phyloP scores from a whole-genome alignment of 2,888 invertebrate genomes.

The Silvanus unidentatus region DNA sequence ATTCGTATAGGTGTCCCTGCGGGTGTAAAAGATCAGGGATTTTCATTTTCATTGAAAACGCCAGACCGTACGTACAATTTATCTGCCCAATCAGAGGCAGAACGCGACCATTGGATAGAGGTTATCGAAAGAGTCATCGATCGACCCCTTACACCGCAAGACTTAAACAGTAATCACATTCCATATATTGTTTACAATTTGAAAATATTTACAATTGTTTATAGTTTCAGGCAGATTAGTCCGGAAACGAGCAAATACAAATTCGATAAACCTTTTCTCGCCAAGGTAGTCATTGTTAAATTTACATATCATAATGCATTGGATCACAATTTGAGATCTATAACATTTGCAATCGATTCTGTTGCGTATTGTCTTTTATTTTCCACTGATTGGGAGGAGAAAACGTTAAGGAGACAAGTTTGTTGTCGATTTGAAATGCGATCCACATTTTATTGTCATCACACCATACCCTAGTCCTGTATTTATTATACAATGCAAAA shows the following conservation, averaged over 20 bases:
- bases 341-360: too few relatives aligned
- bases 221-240: constrained; percentile 8
- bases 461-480: too few relatives aligned
- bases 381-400: too few relatives aligned
- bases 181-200: background rate
- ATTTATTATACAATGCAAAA: too few relatives aligned
- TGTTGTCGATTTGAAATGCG: too few relatives aligned
- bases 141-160: constrained; percentile 71
- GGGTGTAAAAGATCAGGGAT: constrained; percentile 70
- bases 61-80: constrained; percentile 72
- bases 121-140: constrained; percentile 70
- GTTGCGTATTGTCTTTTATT: too few relatives aligned
- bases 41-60: constrained; percentile 75
- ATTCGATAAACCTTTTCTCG: constrained; percentile 71
- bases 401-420: too few relatives aligned
- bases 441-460: too few relatives aligned
- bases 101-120: constrained; percentile 74
- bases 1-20: constrained; percentile 62
- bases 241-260: constrained; percentile 61
- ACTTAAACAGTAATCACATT: constrained; percentile 57
- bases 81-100: constrained; percentile 69
- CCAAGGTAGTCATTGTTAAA: constrained; percentile 57
- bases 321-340: background rate
- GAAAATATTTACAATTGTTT: background rate
- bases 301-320: background rate